These are phyloP conservation scores for Cydia pomonella DNA, from an alignment of 1,140 invertebrate species.

Conservation along the genomic window DNA sequence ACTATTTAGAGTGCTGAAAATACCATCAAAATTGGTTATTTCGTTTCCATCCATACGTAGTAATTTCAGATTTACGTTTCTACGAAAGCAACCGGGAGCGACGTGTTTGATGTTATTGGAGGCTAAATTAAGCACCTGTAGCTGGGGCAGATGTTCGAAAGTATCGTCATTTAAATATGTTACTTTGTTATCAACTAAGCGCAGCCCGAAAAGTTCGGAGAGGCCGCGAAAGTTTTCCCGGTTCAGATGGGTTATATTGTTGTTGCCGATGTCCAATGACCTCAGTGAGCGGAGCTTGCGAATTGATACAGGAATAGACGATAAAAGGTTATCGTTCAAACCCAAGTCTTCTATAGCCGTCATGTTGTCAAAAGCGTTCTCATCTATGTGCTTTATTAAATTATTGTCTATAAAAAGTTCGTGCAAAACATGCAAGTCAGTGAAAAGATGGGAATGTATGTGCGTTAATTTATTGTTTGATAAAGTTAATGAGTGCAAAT, in stretches of 20 bases:
- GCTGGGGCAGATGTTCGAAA: slow-evolving; percentile 84
- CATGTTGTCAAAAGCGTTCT: slow-evolving; percentile 89
- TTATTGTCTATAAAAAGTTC: slow-evolving; percentile 90
- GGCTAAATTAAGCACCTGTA: slow-evolving; percentile 86
- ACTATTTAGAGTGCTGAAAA: slow-evolving; percentile 84
- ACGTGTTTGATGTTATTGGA: slow-evolving; percentile 85
- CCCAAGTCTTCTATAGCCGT: slow-evolving; percentile 90
- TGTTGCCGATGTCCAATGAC: slow-evolving; percentile 90
- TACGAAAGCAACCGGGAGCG: slow-evolving; percentile 84
- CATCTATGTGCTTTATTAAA: slow-evolving; percentile 84
- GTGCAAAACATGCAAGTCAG: slow-evolving; percentile 86
- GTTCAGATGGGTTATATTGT: slow-evolving; percentile 84
- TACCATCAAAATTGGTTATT: slow-evolving; percentile 84
- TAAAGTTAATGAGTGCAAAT: slow-evolving; percentile 88
- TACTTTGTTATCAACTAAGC: slow-evolving; percentile 86
- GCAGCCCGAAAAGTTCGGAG: slow-evolving; percentile 83
- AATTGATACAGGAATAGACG: slow-evolving; percentile 86
- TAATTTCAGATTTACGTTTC: slow-evolving; percentile 84
- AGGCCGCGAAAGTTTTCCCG: slow-evolving; percentile 84
- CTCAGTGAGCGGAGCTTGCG: slow-evolving; percentile 85
- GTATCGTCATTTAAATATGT: slow-evolving; percentile 84
- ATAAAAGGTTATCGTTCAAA: slow-evolving; percentile 88
- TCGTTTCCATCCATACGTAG: slow-evolving; percentile 86
- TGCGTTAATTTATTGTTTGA: slow-evolving; percentile 86
- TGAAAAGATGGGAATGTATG: slow-evolving; percentile 86